A percentile compares a stretch with the other conserved stretches of the same genome.
These are phyloP conservation scores for Takifugu rubripes DNA, from an alignment of 2,797 vertebrate genomes.

Conservation along the genomic window DNA sequence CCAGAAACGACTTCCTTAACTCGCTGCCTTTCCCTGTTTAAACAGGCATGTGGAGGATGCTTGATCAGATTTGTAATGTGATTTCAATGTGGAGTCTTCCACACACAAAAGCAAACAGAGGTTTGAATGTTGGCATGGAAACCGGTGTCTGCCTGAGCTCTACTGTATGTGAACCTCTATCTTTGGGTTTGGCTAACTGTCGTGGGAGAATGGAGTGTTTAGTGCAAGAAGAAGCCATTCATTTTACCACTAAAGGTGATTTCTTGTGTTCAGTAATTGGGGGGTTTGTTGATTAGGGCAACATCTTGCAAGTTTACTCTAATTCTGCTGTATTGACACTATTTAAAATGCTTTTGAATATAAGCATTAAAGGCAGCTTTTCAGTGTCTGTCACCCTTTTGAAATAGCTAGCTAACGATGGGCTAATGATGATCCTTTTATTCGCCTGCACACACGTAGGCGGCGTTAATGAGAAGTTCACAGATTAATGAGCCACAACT, in stretches of 20 bases:
- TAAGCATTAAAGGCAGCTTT: slow-evolving; percentile 10
- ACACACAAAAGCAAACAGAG: slow-evolving; percentile 12
- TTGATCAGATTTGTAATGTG: slow-evolving; percentile 5
- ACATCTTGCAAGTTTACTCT: slow-evolving; percentile 19
- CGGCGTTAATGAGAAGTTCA: slow-evolving; percentile 34
- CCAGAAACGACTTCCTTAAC: slow-evolving; percentile 25
- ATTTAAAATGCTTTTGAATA: slow-evolving; percentile 11
- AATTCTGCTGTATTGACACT: slow-evolving; percentile 28
- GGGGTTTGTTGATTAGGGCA: slow-evolving; percentile 24
- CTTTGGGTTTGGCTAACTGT: background rate
- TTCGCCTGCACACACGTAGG: slow-evolving; percentile 14
- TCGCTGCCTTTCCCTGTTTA: background rate
- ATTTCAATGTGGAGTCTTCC: background rate
- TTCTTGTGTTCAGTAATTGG: slow-evolving; percentile 27
- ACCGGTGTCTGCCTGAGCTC: slow-evolving; percentile 17
- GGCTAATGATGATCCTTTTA: slow-evolving; percentile 23
- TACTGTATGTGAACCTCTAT: slow-evolving; percentile 1
- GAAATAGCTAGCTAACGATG: slow-evolving; percentile 12
- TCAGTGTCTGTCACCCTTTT: slow-evolving; percentile 18
- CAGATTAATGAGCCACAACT: slow-evolving; percentile 25
- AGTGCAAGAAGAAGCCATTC: slow-evolving; percentile 17
- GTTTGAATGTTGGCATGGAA: slow-evolving; percentile 44
- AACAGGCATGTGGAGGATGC: background rate
- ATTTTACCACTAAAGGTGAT: slow-evolving; percentile 22
- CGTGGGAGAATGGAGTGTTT: background rate